Conservation (phyloP, 2,113 vertebrate species). For the Sciurus niger region DNA sequence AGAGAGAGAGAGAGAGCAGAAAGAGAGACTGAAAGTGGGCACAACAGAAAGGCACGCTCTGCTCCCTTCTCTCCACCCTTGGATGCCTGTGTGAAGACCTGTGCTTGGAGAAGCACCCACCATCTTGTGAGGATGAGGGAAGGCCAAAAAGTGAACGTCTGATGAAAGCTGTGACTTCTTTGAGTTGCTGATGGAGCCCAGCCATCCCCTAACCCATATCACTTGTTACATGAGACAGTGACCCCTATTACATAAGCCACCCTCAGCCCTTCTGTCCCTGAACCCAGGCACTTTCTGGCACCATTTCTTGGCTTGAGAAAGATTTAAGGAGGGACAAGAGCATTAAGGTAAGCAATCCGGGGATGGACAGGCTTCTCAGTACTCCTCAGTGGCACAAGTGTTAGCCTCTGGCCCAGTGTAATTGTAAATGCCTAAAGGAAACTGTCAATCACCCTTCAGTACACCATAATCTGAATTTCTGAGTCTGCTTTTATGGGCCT, state of each 20-base stretch:
- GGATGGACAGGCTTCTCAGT: no score
- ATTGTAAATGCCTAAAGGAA: neutral
- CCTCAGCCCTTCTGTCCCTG: neutral
- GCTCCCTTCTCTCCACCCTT: neutral
- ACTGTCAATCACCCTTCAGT: no score
- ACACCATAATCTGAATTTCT: neutral
- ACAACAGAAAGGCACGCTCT: accelerated
- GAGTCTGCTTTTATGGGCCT: neutral
- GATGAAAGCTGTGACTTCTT: accelerated
- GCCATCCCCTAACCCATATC: neutral
- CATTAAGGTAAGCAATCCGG: neutral
- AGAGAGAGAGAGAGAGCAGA: no score
- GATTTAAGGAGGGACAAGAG: neutral
- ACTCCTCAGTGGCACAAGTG: neutral
- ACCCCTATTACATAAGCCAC: neutral
- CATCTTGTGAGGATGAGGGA: neutral
- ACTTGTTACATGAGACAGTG: neutral
- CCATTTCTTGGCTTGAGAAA: neutral
- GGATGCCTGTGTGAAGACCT: neutral
- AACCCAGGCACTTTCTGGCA: neutral
- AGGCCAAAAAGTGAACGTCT: accelerated
- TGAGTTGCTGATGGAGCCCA: no score
- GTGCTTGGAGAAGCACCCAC: neutral
- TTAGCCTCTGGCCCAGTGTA: neutral
- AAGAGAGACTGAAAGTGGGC: neutral